Evolutionary conservation across 2,888 invertebrate genomes (phyloP).

Genomic region (Syrphus vitripennis): DNA sequence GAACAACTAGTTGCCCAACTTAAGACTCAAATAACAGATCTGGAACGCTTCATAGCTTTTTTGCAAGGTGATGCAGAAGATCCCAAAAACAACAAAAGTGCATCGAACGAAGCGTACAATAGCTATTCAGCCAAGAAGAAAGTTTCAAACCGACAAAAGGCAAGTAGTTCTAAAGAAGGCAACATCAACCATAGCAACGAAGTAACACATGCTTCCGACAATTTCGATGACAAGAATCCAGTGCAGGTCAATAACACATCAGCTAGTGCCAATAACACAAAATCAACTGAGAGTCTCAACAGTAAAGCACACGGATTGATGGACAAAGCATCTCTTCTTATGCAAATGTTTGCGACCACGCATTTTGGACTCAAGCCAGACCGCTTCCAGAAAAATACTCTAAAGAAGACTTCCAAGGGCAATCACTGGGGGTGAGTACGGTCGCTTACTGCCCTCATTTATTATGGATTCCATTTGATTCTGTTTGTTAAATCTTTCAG

Average conservation of each 20-base stretch:
- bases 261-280: conserved; percentile 24
- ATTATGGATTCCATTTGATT: conserved; percentile 51
- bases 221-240: conserved; percentile 9
- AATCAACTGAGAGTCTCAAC: conserved; percentile 76
- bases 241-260: conserved; percentile 28
- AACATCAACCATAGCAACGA: conserved; percentile 31
- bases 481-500: conserved; percentile 84
- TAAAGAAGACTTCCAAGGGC: conserved; percentile 91
- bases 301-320: conserved; percentile 84
- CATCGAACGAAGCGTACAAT: conserved; percentile 76
- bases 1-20: conserved; percentile 97
- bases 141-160: conserved; percentile 46
- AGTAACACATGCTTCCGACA: conserved; percentile 10
- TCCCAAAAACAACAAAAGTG: conserved; percentile 72
- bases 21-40: conserved; percentile 97
- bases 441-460: conserved; percentile 24
- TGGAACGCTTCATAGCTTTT: conserved; percentile 97
- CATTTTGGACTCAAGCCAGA: conserved; percentile 93
- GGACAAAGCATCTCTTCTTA: conserved; percentile 92
- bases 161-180: conserved; percentile 9
- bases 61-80: conserved; percentile 90
- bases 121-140: conserved; percentile 80
- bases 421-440: conserved; percentile 92
- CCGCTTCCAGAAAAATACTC: conserved; percentile 88
- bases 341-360: conserved; percentile 95